Conservation (phyloP, 1,140 invertebrate species). For the Temnothorax nylanderi region DNA sequence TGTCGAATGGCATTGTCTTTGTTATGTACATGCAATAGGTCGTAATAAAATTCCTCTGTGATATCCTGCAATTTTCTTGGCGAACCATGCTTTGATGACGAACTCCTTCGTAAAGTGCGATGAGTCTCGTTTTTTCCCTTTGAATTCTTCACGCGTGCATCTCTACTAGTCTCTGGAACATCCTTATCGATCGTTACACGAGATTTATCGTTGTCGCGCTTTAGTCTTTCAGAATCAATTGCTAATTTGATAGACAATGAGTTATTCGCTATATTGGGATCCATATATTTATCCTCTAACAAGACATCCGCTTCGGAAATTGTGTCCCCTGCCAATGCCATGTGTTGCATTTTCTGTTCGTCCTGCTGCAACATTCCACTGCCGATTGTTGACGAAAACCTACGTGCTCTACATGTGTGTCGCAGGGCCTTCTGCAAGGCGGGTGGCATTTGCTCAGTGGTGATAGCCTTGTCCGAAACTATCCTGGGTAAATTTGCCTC, state of each 20-base stretch:
- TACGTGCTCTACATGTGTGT: slow-evolving; percentile 42
- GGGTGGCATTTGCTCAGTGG: slow-evolving; percentile 76
- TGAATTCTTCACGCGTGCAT: background rate
- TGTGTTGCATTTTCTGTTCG: background rate
- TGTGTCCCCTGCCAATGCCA: background rate
- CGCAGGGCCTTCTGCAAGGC: slow-evolving; percentile 72
- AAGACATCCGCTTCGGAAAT: background rate
- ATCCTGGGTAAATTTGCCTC: slow-evolving; percentile 73
- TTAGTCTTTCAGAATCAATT: background rate
- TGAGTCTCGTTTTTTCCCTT: background rate
- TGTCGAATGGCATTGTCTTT: slow-evolving; percentile 34
- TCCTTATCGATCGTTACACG: background rate
- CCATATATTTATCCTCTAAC: background rate
- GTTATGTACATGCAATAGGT: slow-evolving; percentile 48
- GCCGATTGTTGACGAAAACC: background rate
- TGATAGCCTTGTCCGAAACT: slow-evolving; percentile 80
- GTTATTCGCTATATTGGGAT: background rate
- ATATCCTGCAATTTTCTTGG: slow-evolving; percentile 62
- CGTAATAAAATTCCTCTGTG: slow-evolving; percentile 62
- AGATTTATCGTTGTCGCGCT: background rate
- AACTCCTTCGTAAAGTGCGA: background rate
- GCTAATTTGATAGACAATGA: background rate
- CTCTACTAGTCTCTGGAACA: background rate
- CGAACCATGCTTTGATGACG: background rate
- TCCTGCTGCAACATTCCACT: background rate